Conservation (phyloP, 2,797 vertebrate genomes). For the Tiaroga cobitis region DNA sequence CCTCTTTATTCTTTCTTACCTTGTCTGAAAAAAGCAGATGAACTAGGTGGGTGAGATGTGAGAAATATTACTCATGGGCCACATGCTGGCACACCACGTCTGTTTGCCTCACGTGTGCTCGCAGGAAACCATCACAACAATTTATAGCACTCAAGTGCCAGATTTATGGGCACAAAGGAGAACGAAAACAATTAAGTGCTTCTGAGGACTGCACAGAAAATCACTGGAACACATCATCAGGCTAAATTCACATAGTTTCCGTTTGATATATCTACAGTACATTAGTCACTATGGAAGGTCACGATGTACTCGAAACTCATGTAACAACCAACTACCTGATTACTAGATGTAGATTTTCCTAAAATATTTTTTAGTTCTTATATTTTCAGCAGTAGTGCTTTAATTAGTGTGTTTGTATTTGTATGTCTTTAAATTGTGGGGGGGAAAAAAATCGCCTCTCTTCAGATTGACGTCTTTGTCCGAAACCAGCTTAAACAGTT, state of each 20-base stretch:
- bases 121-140: conserved; percentile 51
- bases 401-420: neutral
- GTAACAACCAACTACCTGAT: neutral
- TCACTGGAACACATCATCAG: neutral
- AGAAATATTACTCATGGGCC: conserved; percentile 56
- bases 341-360: neutral
- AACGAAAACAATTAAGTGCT: conserved; percentile 2
- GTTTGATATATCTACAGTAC: neutral
- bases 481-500: neutral
- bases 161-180: conserved; percentile 27
- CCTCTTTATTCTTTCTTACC: neutral
- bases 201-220: neutral
- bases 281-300: neutral
- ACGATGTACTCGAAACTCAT: neutral
- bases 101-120: conserved; percentile 66
- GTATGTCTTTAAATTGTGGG: neutral
- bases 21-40: conserved; percentile 38
- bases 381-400: neutral
- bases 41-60: conserved; percentile 67
- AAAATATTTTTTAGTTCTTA: neutral
- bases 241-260: neutral
- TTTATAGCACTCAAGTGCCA: conserved; percentile 10
- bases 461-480: neutral
- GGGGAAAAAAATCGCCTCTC: neutral
- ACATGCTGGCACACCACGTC: conserved; percentile 70